Evolutionary conservation across 2,888 invertebrate genomes (phyloP).

Genomic region (Prosopocoilus inquinatus): DNA sequence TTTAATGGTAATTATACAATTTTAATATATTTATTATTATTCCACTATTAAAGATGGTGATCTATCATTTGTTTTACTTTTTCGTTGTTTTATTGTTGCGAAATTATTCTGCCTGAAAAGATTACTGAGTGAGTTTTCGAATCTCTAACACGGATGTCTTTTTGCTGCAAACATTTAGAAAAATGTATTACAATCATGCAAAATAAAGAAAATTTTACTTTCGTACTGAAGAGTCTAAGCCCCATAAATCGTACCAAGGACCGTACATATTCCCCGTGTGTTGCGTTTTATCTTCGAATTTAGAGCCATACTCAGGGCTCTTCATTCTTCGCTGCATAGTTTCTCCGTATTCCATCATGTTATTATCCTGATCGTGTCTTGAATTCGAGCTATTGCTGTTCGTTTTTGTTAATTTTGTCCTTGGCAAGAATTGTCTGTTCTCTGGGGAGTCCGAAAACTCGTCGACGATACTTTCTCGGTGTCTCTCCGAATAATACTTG

Average conservation of each 20-base stretch:
- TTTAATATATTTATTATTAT: slow-evolving; percentile 18
- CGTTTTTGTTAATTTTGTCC: slow-evolving; percentile 68
- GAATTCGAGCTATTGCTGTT: slow-evolving; percentile 45
- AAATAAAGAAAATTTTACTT: slow-evolving; percentile 30
- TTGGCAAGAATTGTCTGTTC: slow-evolving; percentile 62
- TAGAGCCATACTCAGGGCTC: slow-evolving; percentile 45
- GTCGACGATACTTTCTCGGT: slow-evolving; percentile 46
- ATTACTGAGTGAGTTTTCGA: slow-evolving; percentile 28
- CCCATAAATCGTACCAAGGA: slow-evolving; percentile 89
- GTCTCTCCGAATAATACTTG: slow-evolving; percentile 35
- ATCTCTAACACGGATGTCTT: no score
- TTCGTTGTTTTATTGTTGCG: slow-evolving; percentile 84
- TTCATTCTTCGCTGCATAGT: slow-evolving; percentile 50
- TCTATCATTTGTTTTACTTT: slow-evolving; percentile 83
- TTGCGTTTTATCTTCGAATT: slow-evolving; percentile 52
- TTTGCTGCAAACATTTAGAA: background rate
- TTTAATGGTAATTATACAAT: slow-evolving; percentile 23
- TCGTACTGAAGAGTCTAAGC: slow-evolving; percentile 64
- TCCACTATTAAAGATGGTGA: slow-evolving; percentile 68
- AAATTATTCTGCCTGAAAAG: slow-evolving; percentile 78
- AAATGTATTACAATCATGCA: slow-evolving; percentile 3
- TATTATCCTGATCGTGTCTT: slow-evolving; percentile 44
- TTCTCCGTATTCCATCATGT: slow-evolving; percentile 49
- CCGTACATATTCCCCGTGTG: slow-evolving; percentile 72
- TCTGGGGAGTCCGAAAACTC: slow-evolving; percentile 47